Percentiles rank a stretch among this genome's conserved stretches.
Conservation (phyloP, 2,888 invertebrate genomes). For the Thymelicus acteon region DNA sequence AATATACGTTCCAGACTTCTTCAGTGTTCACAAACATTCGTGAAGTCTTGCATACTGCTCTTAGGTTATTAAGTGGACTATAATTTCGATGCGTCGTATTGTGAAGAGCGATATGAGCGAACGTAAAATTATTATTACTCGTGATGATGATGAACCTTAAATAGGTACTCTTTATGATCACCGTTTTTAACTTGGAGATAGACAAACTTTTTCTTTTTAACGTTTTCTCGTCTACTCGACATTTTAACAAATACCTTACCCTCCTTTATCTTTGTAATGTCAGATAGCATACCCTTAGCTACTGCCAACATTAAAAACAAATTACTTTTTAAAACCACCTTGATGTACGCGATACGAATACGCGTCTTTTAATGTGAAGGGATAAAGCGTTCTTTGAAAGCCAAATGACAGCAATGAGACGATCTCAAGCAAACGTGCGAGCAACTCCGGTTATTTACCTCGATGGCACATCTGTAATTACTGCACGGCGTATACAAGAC, state of each 20-base stretch:
- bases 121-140: no score
- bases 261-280: background rate
- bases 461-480: conserved; percentile 79
- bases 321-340: conserved; percentile 20
- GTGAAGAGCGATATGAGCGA: no score
- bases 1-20: no score
- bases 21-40: no score
- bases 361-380: conserved; percentile 26
- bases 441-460: conserved; percentile 70
- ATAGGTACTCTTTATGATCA: background rate
- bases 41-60: no score
- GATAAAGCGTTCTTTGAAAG: conserved; percentile 50
- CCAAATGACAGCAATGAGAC: conserved; percentile 70
- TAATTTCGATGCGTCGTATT: no score
- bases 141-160: background rate
- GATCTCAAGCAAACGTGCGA: conserved; percentile 53
- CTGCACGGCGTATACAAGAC: conserved; percentile 68
- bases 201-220: background rate
- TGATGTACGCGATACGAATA: conserved; percentile 18
- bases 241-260: background rate
- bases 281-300: conserved; percentile 2
- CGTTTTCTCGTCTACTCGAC: background rate
- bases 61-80: no score
- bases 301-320: conserved; percentile 13
- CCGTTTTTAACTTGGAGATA: background rate